Conservation (phyloP, 2,797 vertebrate species). For the Balearica regulorum region DNA sequence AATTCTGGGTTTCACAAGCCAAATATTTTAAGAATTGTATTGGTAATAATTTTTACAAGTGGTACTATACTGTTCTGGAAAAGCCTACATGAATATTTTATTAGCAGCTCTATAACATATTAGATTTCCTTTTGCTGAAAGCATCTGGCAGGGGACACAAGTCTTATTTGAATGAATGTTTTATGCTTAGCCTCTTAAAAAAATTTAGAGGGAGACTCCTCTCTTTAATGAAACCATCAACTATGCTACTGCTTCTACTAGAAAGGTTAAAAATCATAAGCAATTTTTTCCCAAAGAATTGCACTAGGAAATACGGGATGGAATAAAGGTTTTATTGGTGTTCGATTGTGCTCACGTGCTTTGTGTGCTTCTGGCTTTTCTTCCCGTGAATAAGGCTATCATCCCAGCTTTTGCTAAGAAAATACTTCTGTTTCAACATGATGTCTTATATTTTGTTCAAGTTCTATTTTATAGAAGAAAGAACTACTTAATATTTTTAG, state of each 20-base stretch:
- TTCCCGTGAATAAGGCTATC: background rate
- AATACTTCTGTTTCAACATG: background rate
- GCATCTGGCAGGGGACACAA: constrained; percentile 42
- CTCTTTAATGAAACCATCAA: constrained; percentile 55
- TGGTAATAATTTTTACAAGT: constrained; percentile 49
- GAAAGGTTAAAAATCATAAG: background rate
- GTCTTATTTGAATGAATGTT: constrained; percentile 71
- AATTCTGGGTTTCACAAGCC: constrained; percentile 33
- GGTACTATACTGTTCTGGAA: constrained; percentile 35
- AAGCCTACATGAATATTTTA: constrained; percentile 73
- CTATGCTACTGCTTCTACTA: background rate
- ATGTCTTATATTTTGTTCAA: background rate
- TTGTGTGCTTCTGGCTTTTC: background rate
- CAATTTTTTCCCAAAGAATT: background rate
- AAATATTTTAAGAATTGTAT: constrained; percentile 32
- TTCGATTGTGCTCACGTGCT: rapidly evolving
- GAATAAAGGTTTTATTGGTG: background rate
- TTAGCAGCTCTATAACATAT: constrained; percentile 59
- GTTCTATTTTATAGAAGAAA: background rate
- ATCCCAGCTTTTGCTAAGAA: background rate
- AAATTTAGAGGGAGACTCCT: constrained; percentile 38
- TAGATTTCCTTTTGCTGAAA: constrained; percentile 63
- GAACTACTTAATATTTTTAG: background rate
- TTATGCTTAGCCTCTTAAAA: constrained; percentile 57
- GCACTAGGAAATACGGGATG: background rate